Evolutionary conservation across 35 echinoderm and acorn worm species (phyloP).

Genomic region (Eucidaris tribuloides): DNA sequence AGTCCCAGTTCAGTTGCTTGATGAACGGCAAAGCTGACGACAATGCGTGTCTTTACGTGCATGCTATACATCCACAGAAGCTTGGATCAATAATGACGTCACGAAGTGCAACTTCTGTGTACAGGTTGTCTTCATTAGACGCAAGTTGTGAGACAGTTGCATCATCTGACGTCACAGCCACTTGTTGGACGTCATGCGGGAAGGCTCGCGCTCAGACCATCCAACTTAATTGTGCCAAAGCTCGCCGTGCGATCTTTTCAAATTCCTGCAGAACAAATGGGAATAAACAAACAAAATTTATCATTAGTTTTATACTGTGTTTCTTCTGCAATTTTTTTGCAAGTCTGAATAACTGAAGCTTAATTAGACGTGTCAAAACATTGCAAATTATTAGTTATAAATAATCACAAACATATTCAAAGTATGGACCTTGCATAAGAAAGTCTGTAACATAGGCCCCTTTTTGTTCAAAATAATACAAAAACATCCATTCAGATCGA

Average conservation of each 20-base stretch:
- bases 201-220: neutral
- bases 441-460: neutral
- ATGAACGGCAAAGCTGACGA: too few species aligned
- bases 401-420: neutral
- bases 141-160: too few species aligned
- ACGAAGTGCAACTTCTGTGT: too few species aligned
- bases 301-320: too few species aligned
- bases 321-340: neutral
- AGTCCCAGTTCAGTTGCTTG: too few species aligned
- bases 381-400: neutral
- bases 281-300: neutral
- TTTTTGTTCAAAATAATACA: neutral
- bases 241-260: neutral
- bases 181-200: too few species aligned
- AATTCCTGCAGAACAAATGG: neutral
- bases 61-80: too few species aligned
- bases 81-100: too few species aligned
- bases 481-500: too few species aligned
- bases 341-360: neutral
- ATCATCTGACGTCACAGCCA: too few species aligned
- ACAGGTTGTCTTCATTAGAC: too few species aligned
- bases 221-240: slow-evolving; percentile 6
- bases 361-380: neutral
- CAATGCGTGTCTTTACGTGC: too few species aligned
- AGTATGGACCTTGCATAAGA: neutral